These are phyloP conservation scores for Cyanocitta stelleri DNA, from an alignment of 2,113 vertebrate genomes.

Conservation along the genomic window DNA sequence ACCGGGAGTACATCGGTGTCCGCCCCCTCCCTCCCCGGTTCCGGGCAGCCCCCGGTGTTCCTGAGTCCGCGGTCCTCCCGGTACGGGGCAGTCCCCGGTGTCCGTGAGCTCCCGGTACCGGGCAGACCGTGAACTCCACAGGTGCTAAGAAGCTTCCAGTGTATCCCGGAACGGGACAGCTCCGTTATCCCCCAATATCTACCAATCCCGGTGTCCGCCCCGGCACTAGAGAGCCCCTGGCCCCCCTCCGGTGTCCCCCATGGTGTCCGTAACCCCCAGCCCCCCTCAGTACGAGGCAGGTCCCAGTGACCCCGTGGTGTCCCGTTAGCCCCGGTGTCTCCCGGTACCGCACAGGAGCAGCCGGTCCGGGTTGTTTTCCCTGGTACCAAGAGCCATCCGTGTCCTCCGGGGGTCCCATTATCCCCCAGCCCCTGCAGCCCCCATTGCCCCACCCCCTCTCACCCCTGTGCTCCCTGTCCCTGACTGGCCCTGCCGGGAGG, in stretches of 20 bases:
- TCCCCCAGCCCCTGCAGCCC: background rate
- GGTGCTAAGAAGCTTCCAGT: background rate
- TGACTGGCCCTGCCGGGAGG: background rate
- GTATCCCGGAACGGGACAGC: background rate
- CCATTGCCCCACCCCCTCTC: background rate
- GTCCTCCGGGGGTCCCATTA: background rate
- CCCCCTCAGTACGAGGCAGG: background rate
- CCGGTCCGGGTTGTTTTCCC: background rate
- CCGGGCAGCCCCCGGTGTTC: too few relatives aligned
- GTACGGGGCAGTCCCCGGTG: background rate
- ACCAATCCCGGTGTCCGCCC: background rate
- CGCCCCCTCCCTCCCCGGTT: background rate
- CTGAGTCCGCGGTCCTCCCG: background rate
- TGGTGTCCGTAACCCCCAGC: background rate
- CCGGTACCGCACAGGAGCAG: background rate
- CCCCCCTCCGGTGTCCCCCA: background rate
- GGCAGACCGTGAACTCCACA: background rate
- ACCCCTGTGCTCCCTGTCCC: background rate
- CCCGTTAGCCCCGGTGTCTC: background rate
- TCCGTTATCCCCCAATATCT: background rate
- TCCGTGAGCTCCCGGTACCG: background rate
- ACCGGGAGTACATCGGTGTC: background rate
- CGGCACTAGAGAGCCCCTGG: background rate
- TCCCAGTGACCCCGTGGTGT: background rate
- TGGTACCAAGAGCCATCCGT: background rate